Conservation (phyloP, 2,113 vertebrate species). For the Chunga burmeisteri region DNA sequence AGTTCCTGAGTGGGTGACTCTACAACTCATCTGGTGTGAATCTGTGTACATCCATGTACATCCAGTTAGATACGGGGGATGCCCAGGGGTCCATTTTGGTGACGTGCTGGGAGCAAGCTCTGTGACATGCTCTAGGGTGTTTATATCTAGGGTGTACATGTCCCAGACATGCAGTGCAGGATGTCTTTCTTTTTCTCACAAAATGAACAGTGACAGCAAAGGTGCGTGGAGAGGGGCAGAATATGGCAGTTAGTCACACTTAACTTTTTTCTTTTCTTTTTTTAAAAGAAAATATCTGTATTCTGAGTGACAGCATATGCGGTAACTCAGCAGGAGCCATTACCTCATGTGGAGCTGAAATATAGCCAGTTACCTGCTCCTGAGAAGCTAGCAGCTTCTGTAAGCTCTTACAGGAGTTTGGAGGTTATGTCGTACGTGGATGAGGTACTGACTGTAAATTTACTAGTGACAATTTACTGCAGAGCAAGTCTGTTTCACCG, state of each 20-base stretch:
- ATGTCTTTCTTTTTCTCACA: background rate
- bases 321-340: background rate
- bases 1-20: background rate
- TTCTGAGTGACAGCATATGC: background rate
- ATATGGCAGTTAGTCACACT: background rate
- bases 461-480: background rate
- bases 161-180: background rate
- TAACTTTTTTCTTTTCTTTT: background rate
- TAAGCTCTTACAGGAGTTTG: background rate
- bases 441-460: constrained; percentile 2
- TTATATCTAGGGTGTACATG: background rate
- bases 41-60: background rate
- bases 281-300: background rate
- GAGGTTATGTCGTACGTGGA: background rate
- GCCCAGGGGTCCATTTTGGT: background rate
- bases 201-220: background rate
- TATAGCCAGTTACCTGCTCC: background rate
- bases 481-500: background rate
- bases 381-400: background rate
- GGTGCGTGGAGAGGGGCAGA: background rate
- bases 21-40: background rate
- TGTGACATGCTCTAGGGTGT: background rate
- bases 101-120: background rate
- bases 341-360: background rate
- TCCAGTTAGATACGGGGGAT: background rate